Percentiles rank a stretch among this genome's conserved stretches.
Evolutionary conservation across 1,140 invertebrate species (phyloP).

Genomic region (Acromyrmex heyeri): DNA sequence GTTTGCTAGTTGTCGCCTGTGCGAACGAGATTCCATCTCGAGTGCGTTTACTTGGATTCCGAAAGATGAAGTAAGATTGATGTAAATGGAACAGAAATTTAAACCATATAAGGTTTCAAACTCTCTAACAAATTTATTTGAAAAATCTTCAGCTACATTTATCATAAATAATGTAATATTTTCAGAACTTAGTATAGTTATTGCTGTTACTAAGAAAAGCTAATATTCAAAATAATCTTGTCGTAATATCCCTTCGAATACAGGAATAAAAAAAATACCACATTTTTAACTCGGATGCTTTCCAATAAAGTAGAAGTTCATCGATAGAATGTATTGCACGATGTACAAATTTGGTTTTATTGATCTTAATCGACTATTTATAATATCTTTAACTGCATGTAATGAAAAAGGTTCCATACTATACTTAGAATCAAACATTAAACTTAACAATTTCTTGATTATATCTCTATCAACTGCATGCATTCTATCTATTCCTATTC

Average conservation of each 20-base stretch:
- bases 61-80: not conserved
- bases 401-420: not conserved
- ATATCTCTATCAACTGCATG: not conserved
- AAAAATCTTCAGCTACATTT: not conserved
- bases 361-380: not conserved
- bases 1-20: too few relatives aligned
- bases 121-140: not conserved
- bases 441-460: not conserved
- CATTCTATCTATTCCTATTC: too few relatives aligned
- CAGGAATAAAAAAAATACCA: not conserved
- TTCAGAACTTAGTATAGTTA: not conserved
- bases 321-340: not conserved
- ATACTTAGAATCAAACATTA: not conserved
- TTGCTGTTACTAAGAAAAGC: not conserved
- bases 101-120: not conserved
- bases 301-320: not conserved
- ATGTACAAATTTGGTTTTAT: not conserved
- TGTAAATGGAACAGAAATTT: not conserved
- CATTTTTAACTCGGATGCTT: not conserved
- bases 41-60: too few relatives aligned
- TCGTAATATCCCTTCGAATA: not conserved
- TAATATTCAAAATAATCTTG: not conserved
- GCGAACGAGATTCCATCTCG: too few relatives aligned
- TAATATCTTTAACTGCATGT: not conserved
- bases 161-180: not conserved